Evolutionary conservation across 2,888 invertebrate genomes (phyloP).

Genomic region (Pogonocherus hispidulus): DNA sequence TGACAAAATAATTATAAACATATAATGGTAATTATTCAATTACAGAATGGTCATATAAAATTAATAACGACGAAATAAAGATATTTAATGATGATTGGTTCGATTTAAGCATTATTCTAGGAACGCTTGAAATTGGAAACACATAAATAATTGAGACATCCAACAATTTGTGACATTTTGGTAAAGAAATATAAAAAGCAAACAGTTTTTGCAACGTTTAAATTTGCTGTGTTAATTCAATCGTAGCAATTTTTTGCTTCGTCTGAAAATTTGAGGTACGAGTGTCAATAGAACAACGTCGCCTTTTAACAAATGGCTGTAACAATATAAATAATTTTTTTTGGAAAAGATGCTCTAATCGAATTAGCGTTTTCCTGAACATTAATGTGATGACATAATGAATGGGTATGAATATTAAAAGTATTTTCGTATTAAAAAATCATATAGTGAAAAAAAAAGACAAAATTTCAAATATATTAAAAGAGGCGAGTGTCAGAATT

Average conservation of each 20-base stretch:
- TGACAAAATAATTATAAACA: slow-evolving; percentile 47
- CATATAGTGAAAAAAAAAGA: too few species aligned
- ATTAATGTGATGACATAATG: too few species aligned
- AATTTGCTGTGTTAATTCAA: background rate
- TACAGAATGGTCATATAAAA: slow-evolving; percentile 22
- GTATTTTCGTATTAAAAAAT: too few species aligned
- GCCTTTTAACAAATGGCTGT: too few species aligned
- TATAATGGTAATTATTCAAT: slow-evolving; percentile 45
- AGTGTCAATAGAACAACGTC: too few species aligned
- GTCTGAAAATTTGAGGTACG: background rate
- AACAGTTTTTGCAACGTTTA: background rate
- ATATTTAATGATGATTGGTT: background rate
- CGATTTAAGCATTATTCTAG: background rate
- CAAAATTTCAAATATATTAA: too few species aligned
- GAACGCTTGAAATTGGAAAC: background rate
- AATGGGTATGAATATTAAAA: too few species aligned
- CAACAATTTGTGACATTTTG: background rate
- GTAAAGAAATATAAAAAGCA: background rate
- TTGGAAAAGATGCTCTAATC: too few species aligned
- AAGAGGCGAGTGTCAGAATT: too few species aligned
- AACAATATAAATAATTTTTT: too few species aligned
- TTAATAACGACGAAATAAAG: background rate
- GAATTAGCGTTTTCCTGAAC: too few species aligned
- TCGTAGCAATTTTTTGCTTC: background rate
- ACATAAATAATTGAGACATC: background rate